phyloP scores from a whole-genome alignment of 2,797 vertebrate species.

The Cirrhinus molitorella region DNA sequence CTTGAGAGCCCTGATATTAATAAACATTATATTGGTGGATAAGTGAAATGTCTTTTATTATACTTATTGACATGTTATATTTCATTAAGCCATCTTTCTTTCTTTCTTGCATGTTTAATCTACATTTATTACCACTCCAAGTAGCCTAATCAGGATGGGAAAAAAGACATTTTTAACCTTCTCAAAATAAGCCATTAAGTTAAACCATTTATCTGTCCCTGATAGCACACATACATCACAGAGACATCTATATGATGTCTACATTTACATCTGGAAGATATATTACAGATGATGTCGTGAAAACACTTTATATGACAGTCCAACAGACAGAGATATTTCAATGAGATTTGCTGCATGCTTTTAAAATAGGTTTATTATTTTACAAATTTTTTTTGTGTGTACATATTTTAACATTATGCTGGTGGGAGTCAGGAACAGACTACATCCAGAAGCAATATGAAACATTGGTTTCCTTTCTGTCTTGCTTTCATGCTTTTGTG shows the following conservation, averaged over 20 bases:
- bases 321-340: background rate
- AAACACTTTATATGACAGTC: background rate
- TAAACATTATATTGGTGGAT: background rate
- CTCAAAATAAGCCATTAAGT: conserved; percentile 66
- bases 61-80: background rate
- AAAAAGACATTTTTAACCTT: too few species aligned
- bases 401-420: conserved; percentile 37
- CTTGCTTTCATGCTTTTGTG: conserved; percentile 35
- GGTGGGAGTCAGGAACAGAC: conserved; percentile 47
- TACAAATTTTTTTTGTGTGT: background rate
- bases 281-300: too few species aligned
- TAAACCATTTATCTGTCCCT: conserved; percentile 66
- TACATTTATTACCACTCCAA: conserved; percentile 81
- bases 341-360: conserved; percentile 24
- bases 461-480: conserved; percentile 34
- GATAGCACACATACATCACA: too few species aligned
- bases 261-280: too few species aligned
- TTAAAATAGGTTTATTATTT: conserved; percentile 21
- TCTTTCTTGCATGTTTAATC: conserved; percentile 63
- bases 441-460: conserved; percentile 50
- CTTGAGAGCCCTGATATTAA: too few species aligned
- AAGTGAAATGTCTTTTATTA: background rate
- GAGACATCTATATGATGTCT: too few species aligned
- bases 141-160: conserved; percentile 68
- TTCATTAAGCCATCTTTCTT: background rate